Base-by-base conservation (phyloP, 2,113 vertebrate genomes). In the Cyanoramphus novaezelandiae region DNA sequence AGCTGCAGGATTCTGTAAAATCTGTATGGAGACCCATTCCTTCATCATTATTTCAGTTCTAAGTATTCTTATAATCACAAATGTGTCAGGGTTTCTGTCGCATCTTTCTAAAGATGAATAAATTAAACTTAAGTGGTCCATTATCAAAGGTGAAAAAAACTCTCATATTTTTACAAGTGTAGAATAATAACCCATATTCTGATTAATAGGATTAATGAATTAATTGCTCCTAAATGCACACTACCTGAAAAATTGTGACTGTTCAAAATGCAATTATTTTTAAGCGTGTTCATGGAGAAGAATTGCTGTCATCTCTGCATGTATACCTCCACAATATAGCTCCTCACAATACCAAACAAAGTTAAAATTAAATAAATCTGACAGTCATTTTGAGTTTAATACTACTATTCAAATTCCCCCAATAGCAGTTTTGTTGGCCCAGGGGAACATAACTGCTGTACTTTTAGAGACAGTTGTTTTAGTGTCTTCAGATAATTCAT, bases 51-150 rank as follows among this genome's bases (percentile, higher is more conserved):
- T 70, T 77, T 87, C 77, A 37, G 16, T 92, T 86, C 11, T 82
- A 82, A 84, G 52, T 89, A 28, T 55, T 71, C 50, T 92, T 82
- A 84, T 68, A 86, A 97, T 95, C 47, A 96, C 62, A 87, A 87
- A 41, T 89, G 33, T 72, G 37, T 19, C 21, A 60, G 18, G 33
- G 16, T 59, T 93, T 90, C 71, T 83, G 6, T 39, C 71, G 7
- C 43, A 87, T 13, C 14, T 80, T 72, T 60, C 29, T 57, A 44
- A 79, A 65, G 33, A 81, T 65, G 89, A 91, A 94, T 89, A 95
- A 93, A 87, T 95, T 91, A 91, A 65, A 87, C 49, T 93, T 39
- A 91, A 95, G 91, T 85, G 70, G 35, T 41, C 57, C 68, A 90
- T 96, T 90, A 95, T 44, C 27, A 83, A 78, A 79, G 20, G 24